Conservation (phyloP, 2,888 invertebrate species). For the Morpho helenor region DNA sequence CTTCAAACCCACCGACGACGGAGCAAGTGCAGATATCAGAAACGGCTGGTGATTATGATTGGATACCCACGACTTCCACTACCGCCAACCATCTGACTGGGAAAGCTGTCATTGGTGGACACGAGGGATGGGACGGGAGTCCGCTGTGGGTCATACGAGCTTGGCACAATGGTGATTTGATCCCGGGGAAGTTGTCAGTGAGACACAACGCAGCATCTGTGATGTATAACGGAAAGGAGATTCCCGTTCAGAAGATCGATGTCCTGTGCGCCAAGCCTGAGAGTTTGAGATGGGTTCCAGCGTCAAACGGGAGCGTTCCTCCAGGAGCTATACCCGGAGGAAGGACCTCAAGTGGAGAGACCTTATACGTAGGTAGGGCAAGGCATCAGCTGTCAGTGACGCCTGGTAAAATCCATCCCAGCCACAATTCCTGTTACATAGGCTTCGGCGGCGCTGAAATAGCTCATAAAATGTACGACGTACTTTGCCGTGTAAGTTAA, state of each 20-base stretch:
- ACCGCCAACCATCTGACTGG: constrained; percentile 54
- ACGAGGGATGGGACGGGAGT: constrained; percentile 73
- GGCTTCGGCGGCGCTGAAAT: constrained; percentile 63
- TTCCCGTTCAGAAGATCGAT: constrained; percentile 67
- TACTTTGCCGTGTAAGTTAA: constrained; percentile 59
- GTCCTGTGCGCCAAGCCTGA: constrained; percentile 60
- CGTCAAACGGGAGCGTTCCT: constrained; percentile 73
- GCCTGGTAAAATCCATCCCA: constrained; percentile 77
- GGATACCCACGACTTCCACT: constrained; percentile 62
- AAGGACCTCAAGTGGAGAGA: constrained; percentile 64
- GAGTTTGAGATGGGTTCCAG: constrained; percentile 72
- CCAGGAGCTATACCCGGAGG: constrained; percentile 78
- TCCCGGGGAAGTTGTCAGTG: constrained; percentile 70
- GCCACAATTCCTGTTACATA: constrained; percentile 62
- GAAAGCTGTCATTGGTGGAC: constrained; percentile 65
- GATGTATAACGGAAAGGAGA: constrained; percentile 59
- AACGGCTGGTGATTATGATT: constrained; percentile 59
- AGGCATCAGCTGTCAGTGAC: constrained; percentile 77
- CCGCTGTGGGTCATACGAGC: constrained; percentile 70
- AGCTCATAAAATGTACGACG: constrained; percentile 64
- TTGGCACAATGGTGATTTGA: constrained; percentile 63
- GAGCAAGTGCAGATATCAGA: constrained; percentile 54
- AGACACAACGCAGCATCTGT: constrained; percentile 64
- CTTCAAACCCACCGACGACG: constrained; percentile 29
- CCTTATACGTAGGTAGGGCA: constrained; percentile 77